Base-by-base conservation (phyloP, 2,888 invertebrate genomes). In the Heteropelma amictum region DNA sequence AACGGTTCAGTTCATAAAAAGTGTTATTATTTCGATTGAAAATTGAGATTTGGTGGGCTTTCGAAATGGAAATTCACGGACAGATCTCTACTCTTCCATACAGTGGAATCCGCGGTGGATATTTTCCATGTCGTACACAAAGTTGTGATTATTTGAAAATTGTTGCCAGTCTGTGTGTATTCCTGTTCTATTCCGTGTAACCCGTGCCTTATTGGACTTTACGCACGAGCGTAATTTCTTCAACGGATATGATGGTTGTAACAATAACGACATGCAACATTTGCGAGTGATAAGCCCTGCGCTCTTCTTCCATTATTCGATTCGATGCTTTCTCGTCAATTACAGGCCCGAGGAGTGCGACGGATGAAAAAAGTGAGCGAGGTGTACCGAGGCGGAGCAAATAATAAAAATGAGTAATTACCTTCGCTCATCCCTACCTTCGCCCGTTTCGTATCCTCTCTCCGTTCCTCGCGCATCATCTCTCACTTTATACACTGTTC, bases 391-490 rank as follows among this genome's bases (percentile, higher is more conserved):
- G 86, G 85, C 85, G 85, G 86, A 82, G 87, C 86, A 84, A 87
- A 87, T 88, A 87, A 88, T 87, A 88, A 88, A 88, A 88, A 87
- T 88, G 87, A 87, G 86, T 88, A 88, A 88, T 88, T 88, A 88
- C 88, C 86, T 82, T 77, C 79, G 86, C 87, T 87, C 88, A 88
- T 88, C 85, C 82, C 80, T 84, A 81, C 81, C 81, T 67, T 63
- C 54, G 30, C 40, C 28, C 14, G n/a, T 42, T 54, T 53, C 14
- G 35, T 40, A 33, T 65, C 38, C n/a, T 28, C 54, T 45, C 49
- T 33, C 42, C 17, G 30, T 49, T 23, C 28, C 61, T 38, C 30
- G 38, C 54, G 30, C 45, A 26, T 45, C 19, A 26, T 26, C 53
- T 26, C 45, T 3, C 53, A 23, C 30, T 12, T 58, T 8, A 6